Base-by-base conservation (phyloP, 2,888 invertebrate genomes). In the Agrotis ipsilon region DNA sequence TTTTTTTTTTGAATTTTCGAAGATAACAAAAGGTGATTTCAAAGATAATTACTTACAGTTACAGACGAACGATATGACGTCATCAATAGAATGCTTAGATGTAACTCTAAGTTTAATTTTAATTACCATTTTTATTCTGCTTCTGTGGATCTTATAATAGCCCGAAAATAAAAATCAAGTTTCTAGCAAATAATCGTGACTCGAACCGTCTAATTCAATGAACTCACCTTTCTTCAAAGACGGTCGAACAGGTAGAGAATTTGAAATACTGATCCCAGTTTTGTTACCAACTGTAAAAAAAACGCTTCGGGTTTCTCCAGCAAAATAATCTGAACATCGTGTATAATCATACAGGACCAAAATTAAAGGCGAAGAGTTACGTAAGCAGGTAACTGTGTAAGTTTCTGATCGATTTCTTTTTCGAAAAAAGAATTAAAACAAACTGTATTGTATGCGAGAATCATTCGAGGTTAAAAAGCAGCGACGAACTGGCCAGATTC, bases 161-260 rank as follows among this genome's bases (percentile, higher is more conserved):
- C 19, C 19, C 24, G n/a, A 68, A 69, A 68, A 27, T 14, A 14
- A 21, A 16, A 45, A 19, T 19, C 51, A 52, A 70, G 52, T 21
- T 52, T 27, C 24, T 49, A 4, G 45, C 11, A 24, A 9, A 39
- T 9, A 27, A 5, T 39, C 39, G 39, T 39, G 11, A n/a, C 11
- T 14, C 3, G n/a, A 5, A 3, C n/a, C 27, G 11, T 54, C 27
- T n/a, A n/a, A 55, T 55, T 55, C n/a, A 32, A 55, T 32, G 13
- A 32, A n/a, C 2, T 16, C 7, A 32, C 39, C 16, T 27, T 6
- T 58, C 13, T 32, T 21, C 45, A 16, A 21, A 49, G 43, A 48
- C 46, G n/a, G 39, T 76, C 48, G 49, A 39, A 18, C 72, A 77
- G 78, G 49, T 72, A 76, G 27, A 48, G 24, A 70, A 19, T 18